Evolutionary conservation across 35 echinoderm and acorn worm genomes (phyloP).

Genomic region (Patiria miniata): DNA sequence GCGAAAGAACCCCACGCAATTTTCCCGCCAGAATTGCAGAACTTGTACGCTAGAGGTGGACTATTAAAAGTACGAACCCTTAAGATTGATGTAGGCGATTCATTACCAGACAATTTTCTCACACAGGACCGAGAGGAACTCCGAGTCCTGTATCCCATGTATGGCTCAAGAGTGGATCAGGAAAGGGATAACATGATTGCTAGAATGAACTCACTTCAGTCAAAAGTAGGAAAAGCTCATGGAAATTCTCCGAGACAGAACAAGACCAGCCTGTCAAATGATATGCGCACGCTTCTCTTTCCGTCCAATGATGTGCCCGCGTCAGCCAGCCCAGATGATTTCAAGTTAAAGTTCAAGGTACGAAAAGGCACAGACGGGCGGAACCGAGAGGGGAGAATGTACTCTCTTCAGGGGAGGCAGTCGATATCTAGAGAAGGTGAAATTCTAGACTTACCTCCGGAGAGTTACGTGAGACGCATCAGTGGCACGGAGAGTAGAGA

Average conservation of each 20-base stretch:
- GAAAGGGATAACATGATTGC: background rate
- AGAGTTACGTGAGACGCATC: constrained; percentile 8
- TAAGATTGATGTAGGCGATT: constrained; percentile 50
- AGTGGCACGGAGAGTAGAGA: background rate
- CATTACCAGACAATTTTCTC: constrained; percentile 74
- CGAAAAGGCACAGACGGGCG: background rate
- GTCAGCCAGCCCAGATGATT: background rate
- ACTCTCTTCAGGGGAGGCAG: background rate
- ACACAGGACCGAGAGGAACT: constrained; percentile 53
- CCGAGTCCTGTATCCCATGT: constrained; percentile 87
- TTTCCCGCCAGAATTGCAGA: constrained; percentile 67
- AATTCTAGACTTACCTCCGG: constrained; percentile 14
- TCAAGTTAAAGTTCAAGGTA: background rate
- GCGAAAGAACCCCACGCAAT: constrained; percentile 22
- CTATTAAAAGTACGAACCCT: constrained; percentile 51
- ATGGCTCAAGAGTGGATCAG: constrained; percentile 61
- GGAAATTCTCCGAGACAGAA: background rate
- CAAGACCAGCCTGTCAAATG: constrained; percentile 11
- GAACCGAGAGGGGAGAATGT: constrained; percentile 18
- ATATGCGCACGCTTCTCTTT: background rate
- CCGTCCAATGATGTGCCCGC: background rate
- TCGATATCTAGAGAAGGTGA: background rate
- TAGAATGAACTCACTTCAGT: background rate
- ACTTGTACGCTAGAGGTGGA: constrained; percentile 57
- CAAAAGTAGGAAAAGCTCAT: background rate